Evolutionary conservation across 2,888 invertebrate species (phyloP).

Genomic region (Nomada hirtipes): DNA sequence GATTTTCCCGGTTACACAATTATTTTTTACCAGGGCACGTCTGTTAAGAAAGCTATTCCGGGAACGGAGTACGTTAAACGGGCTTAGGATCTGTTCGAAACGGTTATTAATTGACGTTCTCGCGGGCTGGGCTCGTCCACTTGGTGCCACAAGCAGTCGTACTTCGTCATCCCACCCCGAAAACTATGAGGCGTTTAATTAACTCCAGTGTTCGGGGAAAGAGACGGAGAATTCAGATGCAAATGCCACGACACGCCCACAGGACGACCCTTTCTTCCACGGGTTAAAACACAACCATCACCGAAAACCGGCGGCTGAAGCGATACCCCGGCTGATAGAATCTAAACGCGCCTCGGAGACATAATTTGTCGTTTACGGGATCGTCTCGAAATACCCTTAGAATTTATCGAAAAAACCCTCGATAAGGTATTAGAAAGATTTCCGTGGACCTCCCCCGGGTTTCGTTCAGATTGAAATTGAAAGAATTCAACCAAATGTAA

Average conservation of each 20-base stretch:
- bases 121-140: slow-evolving; percentile 74
- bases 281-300: slow-evolving; percentile 58
- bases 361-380: slow-evolving; percentile 33
- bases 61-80: not conserved
- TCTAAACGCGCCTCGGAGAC: slow-evolving; percentile 28
- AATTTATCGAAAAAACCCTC: not conserved
- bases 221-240: slow-evolving; percentile 75
- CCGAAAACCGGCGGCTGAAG: slow-evolving; percentile 42
- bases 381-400: not conserved
- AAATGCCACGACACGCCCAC: slow-evolving; percentile 72
- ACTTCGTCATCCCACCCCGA: slow-evolving; percentile 71
- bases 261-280: slow-evolving; percentile 65
- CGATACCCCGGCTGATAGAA: slow-evolving; percentile 38
- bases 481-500: not conserved
- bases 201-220: slow-evolving; percentile 71
- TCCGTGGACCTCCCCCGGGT: too few species aligned
- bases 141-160: slow-evolving; percentile 78
- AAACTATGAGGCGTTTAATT: slow-evolving; percentile 80
- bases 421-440: too few species aligned
- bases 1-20: not conserved
- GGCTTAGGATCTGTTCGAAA: slow-evolving; percentile 66
- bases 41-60: not conserved
- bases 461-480: too few species aligned
- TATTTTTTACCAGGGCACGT: not conserved
- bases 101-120: slow-evolving; percentile 74